Base-by-base conservation (phyloP, 2,888 invertebrate genomes). In the Pseudococcus viburni region DNA sequence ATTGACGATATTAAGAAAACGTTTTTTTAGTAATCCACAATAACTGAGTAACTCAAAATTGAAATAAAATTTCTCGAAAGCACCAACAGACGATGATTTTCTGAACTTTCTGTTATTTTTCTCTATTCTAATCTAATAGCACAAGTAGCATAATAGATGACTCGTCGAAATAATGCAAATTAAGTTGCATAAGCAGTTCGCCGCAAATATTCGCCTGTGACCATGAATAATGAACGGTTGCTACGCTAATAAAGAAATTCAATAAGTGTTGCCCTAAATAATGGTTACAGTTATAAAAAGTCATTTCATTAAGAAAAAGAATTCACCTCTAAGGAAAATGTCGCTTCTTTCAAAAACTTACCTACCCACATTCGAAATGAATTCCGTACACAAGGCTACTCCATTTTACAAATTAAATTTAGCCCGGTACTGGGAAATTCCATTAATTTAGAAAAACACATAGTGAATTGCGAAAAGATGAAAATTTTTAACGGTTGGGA, bases 391-490 rank as follows among this genome's bases (percentile, higher is more conserved):
- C 73, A 26, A 19, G 73, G 73, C 33, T 73, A 73, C 17, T 73
- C 46, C 80, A 46, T 83, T 83, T 83, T 19, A 19, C 46, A 83
- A 83, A 83, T 46, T 46, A 46, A 83, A 83, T 83, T 83, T 64
- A 22, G 64, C 48, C 15, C 4, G n/a, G 59, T n/a, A 83, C 80
- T 83, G 46, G 19, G 42, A 46, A 83, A 83, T 83, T 83, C 17
- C 46, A 83, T 83, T 83, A 83, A 83, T 83, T 83, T 83, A 46
- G 80, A 83, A 80, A 83, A 46, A 83, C 80, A 77, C 77, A 6
- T 33, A 2, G 19, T 17, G 42, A 73, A 64, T 59, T 59, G 68
- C 15, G 26, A 15, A 19, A 17, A 73, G 33, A 73, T 73, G 73
- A 73, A 73, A 73, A 73, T 17, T 33, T 17, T 33, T 17, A 33